Evolutionary conservation across 2,888 invertebrate genomes (phyloP).

Genomic region (Dryadula phaetusa): DNA sequence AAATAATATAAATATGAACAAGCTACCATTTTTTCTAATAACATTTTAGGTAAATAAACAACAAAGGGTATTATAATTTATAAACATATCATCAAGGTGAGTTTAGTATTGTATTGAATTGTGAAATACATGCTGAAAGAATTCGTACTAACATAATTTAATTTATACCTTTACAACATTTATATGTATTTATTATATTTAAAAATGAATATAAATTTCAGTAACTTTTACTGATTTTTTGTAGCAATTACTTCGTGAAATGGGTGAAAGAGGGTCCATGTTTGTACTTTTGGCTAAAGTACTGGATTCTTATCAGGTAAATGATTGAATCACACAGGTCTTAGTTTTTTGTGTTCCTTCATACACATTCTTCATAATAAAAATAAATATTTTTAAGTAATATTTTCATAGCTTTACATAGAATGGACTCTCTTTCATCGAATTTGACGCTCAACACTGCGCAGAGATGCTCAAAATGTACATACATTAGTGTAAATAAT

Average conservation of each 20-base stretch:
- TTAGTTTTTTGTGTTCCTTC: conserved; percentile 29
- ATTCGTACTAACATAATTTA: too few relatives aligned
- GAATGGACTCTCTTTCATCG: conserved; percentile 70
- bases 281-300: conserved; percentile 78
- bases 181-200: not conserved
- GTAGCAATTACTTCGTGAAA: conserved; percentile 77
- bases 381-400: conserved; percentile 22
- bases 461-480: not conserved
- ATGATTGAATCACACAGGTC: conserved; percentile 42
- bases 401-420: conserved; percentile 48
- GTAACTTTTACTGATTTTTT: conserved; percentile 54
- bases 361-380: conserved; percentile 34
- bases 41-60: too few relatives aligned
- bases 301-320: conserved; percentile 75
- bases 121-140: too few relatives aligned
- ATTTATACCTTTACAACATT: too few relatives aligned
- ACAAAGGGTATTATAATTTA: too few relatives aligned
- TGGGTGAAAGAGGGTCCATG: conserved; percentile 81
- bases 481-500: too few relatives aligned
- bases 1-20: too few relatives aligned
- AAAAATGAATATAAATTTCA: conserved; percentile 1
- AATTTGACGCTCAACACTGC: conserved; percentile 26
- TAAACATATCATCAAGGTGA: too few relatives aligned
- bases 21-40: too few relatives aligned
- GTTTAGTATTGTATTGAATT: too few relatives aligned